Percentiles rank a stretch among this genome's conserved stretches.
These are phyloP conservation scores for Morinoia aosen DNA, from an alignment of 2,888 invertebrate genomes.

Conservation along the genomic window DNA sequence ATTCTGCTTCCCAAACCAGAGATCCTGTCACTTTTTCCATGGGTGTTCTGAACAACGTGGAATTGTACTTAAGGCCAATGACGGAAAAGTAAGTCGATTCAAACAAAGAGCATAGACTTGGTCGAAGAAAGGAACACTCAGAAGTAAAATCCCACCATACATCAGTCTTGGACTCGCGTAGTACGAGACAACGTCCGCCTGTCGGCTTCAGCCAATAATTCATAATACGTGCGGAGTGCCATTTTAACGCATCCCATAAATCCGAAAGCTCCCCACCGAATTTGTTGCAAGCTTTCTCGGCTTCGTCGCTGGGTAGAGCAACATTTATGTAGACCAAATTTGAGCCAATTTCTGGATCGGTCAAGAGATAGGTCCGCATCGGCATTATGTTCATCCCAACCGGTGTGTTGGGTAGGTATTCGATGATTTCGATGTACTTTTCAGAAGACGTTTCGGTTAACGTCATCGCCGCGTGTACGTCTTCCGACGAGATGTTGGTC, in stretches of 20 bases:
- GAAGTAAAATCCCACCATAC: neutral
- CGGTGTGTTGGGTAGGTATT: neutral
- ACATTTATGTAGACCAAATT: neutral
- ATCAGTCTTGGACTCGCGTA: neutral
- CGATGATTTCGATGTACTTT: neutral
- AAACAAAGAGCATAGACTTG: neutral
- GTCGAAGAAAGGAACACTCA: neutral
- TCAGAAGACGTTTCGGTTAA: neutral
- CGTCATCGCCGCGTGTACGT: neutral
- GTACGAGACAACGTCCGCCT: neutral
- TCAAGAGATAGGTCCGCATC: neutral
- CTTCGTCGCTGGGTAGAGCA: neutral
- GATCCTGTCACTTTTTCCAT: neutral
- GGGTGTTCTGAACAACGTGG: neutral
- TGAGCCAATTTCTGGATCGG: neutral
- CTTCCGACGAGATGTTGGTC: neutral
- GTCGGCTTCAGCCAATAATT: neutral
- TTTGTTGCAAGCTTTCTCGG: neutral
- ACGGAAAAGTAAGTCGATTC: neutral
- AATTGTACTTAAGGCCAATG: neutral
- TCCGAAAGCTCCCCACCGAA: neutral
- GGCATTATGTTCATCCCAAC: neutral
- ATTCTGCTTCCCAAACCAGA: slow-evolving; percentile 15
- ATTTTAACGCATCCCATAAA: too few relatives aligned
- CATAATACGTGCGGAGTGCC: too few relatives aligned